Evolutionary conservation across 2,797 vertebrate species (phyloP), one percentile per base, ranked within the genome.

Genomic region (Peromyscus nudipes): DNA sequence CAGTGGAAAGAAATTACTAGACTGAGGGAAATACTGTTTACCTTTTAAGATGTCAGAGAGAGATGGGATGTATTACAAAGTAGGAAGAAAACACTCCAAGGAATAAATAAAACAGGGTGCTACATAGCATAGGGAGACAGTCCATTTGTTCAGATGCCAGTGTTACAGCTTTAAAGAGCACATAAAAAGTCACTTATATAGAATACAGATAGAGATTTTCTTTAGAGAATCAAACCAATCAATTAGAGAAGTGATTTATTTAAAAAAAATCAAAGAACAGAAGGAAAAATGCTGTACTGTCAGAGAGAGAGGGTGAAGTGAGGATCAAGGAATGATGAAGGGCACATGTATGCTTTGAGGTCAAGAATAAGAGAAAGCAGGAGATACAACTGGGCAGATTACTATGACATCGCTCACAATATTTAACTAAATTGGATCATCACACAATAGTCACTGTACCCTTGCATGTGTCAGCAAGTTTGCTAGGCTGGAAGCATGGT

Each of bases 1-100:
- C 76, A 91, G 79, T 52, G 81, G 23, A 76, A 6, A 77, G 6
- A 81, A 31, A 92, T 60, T 49, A 77, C 6, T 55, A 31, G 67
- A 94, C 37, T 67, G 29, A 80, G 4, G 0, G 37, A 37, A 87
- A 93, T 40, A 46, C 3, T n/a, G 3, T 55, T 97, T 2, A 65
- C 69, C n/a, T 89, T 95, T 82, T 91, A 84, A 91, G 65, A 85
- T 43, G 76, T 91, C 92, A 94, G 21, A 69, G 79, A 87, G 34
- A 88, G 23, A 9, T 76, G 60, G 52, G 25, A 67, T 84, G 21
- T 65, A 94, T 83, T 76, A 89, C 19, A 43, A 84, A 77, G 87
- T 1, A 85, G 21, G 49, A 89, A 69, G 43, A 69, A 76, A 87
- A 86, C 40, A 80, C 75, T 75, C 46, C 49, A 79, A 43, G 9